Evolutionary conservation across 1,140 invertebrate genomes (phyloP), one percentile per base, ranked within the genome.

Genomic region (Drosophila paulistorum): DNA sequence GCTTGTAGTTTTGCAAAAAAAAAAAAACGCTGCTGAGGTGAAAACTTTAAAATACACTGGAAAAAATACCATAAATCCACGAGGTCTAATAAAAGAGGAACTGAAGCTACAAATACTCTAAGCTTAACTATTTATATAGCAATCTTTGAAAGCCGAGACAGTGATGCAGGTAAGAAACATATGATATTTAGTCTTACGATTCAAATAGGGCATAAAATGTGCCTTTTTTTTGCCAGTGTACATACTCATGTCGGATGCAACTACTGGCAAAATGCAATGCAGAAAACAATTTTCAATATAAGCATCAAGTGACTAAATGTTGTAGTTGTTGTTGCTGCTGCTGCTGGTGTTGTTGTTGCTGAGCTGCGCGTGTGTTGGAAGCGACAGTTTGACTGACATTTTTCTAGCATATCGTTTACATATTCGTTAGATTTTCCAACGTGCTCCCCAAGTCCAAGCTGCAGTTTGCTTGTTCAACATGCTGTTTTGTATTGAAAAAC

Each of bases 351-450:
- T 73, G 62, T 14, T 69, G 66, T 7, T 73, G 70, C 23, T 62
- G 72, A 10, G 65, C 55, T 75, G 80, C 75, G 87, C 87, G 87
- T 90, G 87, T 90, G 87, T 90, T 90, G 83, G 80, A 90, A 87
- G 83, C 87, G 87, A 87, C 87, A 90, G 89, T 91, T 91, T 91
- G 89, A 91, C 89, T 91, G 89, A 91, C 89, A 91, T 85, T 91
- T 84, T 91, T 91, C 81, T 91, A 91, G 89, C 89, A 91, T 91
- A 91, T 91, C 89, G 89, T 85, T 90, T 91, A 84, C 87, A 89
- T 79, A 83, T 81, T 84, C 84, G 81, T 89, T 89, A 89, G 84
- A 87, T 87, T 87, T 87, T 83, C 68, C 83, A 87, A 54, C 79
- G 57, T 75, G 82, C 64, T 66, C 35, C 54, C 57, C 35, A 48